These are phyloP conservation scores for Fistularia commersonii DNA, from an alignment of 2,797 vertebrate genomes.

Conservation along the genomic window DNA sequence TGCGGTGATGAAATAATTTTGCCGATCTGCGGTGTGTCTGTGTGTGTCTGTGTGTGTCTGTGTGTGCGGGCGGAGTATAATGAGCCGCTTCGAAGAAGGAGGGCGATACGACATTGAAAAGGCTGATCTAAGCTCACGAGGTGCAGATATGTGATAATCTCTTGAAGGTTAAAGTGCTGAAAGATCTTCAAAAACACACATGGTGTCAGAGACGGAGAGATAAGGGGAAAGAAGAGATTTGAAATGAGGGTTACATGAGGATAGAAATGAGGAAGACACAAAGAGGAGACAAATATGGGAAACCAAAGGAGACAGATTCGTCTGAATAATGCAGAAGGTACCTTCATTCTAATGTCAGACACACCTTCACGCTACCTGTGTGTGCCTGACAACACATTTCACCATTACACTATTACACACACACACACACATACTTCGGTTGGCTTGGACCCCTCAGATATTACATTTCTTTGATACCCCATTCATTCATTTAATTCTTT, in stretches of 20 bases:
- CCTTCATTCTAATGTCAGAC: slow-evolving; percentile 55
- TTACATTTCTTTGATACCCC: too few relatives aligned
- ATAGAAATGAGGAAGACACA: slow-evolving; percentile 10
- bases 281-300: slow-evolving; percentile 17
- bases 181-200: slow-evolving; percentile 21
- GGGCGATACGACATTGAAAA: neutral
- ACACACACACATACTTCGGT: slow-evolving; percentile 2
- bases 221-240: slow-evolving; percentile 11
- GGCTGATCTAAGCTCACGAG: slow-evolving; percentile 32
- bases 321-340: slow-evolving; percentile 62
- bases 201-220: neutral
- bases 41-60: slow-evolving; percentile 1
- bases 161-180: slow-evolving; percentile 26
- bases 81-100: slow-evolving; percentile 17
- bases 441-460: neutral
- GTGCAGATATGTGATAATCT: slow-evolving; percentile 22
- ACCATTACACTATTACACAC: neutral
- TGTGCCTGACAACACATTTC: slow-evolving; percentile 8
- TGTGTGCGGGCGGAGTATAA: slow-evolving; percentile 7
- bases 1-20: slow-evolving; percentile 36
- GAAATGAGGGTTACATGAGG: slow-evolving; percentile 24
- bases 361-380: slow-evolving; percentile 35
- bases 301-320: slow-evolving; percentile 50
- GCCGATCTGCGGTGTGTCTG: slow-evolving; percentile 16
- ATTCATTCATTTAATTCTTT: too few relatives aligned